Evolutionary conservation across 2,888 invertebrate species (phyloP), one percentile per base, ranked within the genome.

Genomic region (Machimus rusticus): DNA sequence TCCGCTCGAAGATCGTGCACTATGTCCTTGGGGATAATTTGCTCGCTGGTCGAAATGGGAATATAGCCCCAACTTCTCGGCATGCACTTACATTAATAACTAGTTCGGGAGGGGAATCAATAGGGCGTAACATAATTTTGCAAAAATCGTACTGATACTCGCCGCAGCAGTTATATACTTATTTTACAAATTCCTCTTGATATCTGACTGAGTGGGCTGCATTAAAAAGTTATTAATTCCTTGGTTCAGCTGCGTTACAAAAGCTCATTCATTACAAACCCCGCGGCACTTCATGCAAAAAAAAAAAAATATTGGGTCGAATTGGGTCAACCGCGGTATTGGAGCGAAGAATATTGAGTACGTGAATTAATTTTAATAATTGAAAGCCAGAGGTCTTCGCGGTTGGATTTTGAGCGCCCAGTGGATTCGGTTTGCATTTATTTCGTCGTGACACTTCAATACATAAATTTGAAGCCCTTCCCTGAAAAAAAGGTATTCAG

Each of bases 341-440:
- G 37, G 34, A 77, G 39, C 4, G 14, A 34, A n/a, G n/a, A 77
- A 39, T 39, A 77, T 77, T 14, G 34, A 77, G 31, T 77, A 37
- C 37, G 37, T 34, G 39, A 77, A 77, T 77, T 77, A 77, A 77
- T 34, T 77, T 77, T 34, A 77, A 77, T 77, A 77, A 77, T 37
- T 37, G 77, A 77, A 77, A 37, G 6, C 77, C 6, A 34, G 19
- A n/a, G 77, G 37, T 77, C 37, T 37, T 19, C 31, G 19, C 37
- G 77, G 37, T 9, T 37, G 34, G 16, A n/a, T 37, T 77, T 37
- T 34, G 19, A 37, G 34, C 37, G 39, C 37, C 19, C 37, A 12
- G n/a, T 14, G 37, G 37, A 39, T n/a, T 51, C 16, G 39, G 37
- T 16, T 77, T 77, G 34, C 77, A 77, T 77, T 19, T 34, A 28